Conservation (phyloP, 2,797 vertebrate species). For the Bufotes viridis region DNA sequence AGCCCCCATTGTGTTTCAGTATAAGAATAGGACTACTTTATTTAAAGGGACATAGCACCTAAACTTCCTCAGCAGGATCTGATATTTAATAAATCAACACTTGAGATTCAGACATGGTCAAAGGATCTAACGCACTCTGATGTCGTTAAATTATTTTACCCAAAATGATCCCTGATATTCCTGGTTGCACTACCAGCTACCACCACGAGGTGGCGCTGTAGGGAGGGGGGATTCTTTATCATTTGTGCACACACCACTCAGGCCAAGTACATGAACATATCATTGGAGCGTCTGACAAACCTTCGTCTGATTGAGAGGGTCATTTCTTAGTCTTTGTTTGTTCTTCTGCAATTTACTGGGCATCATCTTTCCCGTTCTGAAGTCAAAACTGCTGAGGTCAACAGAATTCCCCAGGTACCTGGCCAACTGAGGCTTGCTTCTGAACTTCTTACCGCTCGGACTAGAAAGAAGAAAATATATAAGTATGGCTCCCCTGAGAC, state of each 20-base stretch:
- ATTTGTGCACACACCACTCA: background rate
- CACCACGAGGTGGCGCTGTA: too few species aligned
- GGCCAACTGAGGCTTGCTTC: constrained; percentile 93
- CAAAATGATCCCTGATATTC: too few species aligned
- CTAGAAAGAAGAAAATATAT: constrained; percentile 73
- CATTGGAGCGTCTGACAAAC: constrained; percentile 68
- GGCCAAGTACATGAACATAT: background rate
- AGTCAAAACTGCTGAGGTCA: constrained; percentile 94
- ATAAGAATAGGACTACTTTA: too few species aligned
- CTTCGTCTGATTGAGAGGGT: constrained; percentile 83
- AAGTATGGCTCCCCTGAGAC: constrained; percentile 62
- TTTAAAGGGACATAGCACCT: too few species aligned
- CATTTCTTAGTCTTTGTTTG: constrained; percentile 89
- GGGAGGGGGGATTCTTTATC: background rate
- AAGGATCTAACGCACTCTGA: too few species aligned
- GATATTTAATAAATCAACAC: too few species aligned
- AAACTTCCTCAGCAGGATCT: too few species aligned
- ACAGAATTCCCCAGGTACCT: constrained; percentile 92
- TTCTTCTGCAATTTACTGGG: constrained; percentile 93
- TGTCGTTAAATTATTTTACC: too few species aligned
- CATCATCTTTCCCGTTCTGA: constrained; percentile 95
- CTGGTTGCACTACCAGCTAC: background rate
- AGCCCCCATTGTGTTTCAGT: too few species aligned
- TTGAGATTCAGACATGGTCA: too few species aligned
- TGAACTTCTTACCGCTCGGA: constrained; percentile 94